phyloP scores from a whole-genome alignment of 2,888 invertebrate genomes.

The Hydraecia micacea region DNA sequence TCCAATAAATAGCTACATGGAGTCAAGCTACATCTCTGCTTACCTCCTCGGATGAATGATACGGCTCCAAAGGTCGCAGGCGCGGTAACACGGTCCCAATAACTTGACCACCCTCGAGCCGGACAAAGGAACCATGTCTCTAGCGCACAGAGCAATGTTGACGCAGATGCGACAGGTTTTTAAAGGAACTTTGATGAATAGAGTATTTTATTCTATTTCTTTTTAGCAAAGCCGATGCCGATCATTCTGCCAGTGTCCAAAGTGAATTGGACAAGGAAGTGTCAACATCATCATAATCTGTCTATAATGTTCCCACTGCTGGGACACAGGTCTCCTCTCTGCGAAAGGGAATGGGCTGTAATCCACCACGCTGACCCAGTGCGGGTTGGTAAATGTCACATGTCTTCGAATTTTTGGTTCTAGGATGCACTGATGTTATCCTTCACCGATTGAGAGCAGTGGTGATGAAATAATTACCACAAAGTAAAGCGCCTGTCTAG shows the following conservation, averaged over 20 bases:
- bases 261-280: background rate
- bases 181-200: background rate
- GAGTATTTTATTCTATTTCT: background rate
- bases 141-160: conserved; percentile 34
- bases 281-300: background rate
- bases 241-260: background rate
- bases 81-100: conserved; percentile 60
- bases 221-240: background rate
- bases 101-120: conserved; percentile 71
- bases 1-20: conserved; percentile 4
- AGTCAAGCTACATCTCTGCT: conserved; percentile 35
- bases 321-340: background rate
- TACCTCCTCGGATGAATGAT: conserved; percentile 42
- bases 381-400: no score
- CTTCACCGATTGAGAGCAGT: no score
- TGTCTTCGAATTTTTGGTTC: no score
- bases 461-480: no score
- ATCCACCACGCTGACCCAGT: no score
- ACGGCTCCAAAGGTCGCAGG: conserved; percentile 43
- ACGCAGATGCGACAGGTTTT: conserved; percentile 27
- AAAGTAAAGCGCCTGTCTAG: no score
- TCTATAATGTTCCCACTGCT: background rate
- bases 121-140: conserved; percentile 62
- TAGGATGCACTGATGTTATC: no score
- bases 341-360: no score